These are phyloP conservation scores for Poecilus cupreus DNA, from an alignment of 2,888 invertebrate species.

Conservation along the genomic window DNA sequence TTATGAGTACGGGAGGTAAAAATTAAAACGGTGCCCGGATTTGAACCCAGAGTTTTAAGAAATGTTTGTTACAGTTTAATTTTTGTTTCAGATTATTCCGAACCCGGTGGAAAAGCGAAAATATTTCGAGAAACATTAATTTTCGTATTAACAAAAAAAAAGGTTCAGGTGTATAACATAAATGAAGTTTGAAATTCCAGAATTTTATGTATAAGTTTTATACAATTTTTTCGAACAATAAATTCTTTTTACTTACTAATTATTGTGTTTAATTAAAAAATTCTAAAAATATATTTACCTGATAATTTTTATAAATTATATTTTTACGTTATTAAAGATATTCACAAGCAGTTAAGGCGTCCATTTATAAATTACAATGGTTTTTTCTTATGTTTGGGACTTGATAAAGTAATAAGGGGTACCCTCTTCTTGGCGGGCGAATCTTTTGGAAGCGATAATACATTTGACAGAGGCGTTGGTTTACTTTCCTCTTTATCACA, in stretches of 20 bases:
- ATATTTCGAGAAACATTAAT: constrained; percentile 82
- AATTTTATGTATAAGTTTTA: constrained; percentile 40
- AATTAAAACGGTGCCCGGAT: too few species aligned
- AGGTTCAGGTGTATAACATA: not conserved
- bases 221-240: constrained; percentile 43
- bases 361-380: constrained; percentile 57
- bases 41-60: too few species aligned
- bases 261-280: constrained; percentile 15
- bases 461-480: constrained; percentile 56
- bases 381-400: constrained; percentile 83
- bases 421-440: constrained; percentile 76
- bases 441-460: constrained; percentile 2
- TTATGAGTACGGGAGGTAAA: too few species aligned
- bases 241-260: constrained; percentile 24
- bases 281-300: constrained; percentile 20
- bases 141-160: not conserved
- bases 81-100: constrained; percentile 84
- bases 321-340: not conserved
- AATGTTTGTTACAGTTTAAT: constrained; percentile 20
- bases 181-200: constrained; percentile 1
- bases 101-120: constrained; percentile 87
- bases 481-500: too few species aligned
- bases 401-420: constrained; percentile 84
- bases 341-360: constrained; percentile 17
- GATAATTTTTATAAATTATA: constrained; percentile 24